phyloP scores from a whole-genome alignment of 1,140 invertebrate species.

The Octopus sinensis region DNA sequence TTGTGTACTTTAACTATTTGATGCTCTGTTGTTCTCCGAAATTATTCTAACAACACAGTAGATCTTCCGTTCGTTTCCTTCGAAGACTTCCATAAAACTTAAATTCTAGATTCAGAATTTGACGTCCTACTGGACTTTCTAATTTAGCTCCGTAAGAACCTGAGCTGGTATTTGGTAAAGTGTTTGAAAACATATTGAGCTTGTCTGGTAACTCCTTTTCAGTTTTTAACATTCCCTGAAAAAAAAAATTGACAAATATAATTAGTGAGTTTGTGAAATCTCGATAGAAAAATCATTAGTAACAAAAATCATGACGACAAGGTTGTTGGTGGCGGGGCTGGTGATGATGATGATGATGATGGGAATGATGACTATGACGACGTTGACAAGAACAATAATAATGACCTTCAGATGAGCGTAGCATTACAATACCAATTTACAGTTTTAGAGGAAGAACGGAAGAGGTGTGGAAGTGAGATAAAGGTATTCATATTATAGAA shows the following conservation, averaged over 20 bases:
- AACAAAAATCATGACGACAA: too few species aligned
- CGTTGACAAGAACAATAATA: too few species aligned
- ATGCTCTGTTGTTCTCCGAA: too few species aligned
- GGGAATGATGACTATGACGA: too few species aligned
- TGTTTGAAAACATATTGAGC: conserved; percentile 43
- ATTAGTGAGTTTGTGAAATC: not conserved
- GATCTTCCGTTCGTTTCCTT: conserved; percentile 15
- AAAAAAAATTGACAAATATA: conserved; percentile 14
- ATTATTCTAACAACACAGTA: not conserved
- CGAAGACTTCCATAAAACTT: conserved; percentile 47
- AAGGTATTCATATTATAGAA: too few species aligned
- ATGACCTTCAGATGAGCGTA: too few species aligned
- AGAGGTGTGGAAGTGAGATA: too few species aligned
- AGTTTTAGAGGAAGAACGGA: too few species aligned
- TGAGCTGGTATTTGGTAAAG: conserved; percentile 53
- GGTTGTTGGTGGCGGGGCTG: too few species aligned
- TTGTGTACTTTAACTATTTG: too few species aligned
- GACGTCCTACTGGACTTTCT: conserved; percentile 37
- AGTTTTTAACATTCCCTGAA: conserved; percentile 45
- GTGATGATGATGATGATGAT: too few species aligned
- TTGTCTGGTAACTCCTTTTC: conserved; percentile 45
- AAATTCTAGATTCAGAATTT: conserved; percentile 48
- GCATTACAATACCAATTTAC: too few species aligned
- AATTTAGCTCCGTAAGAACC: conserved; percentile 51
- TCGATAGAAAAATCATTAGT: not conserved